phyloP scores from a whole-genome alignment of 2,888 invertebrate species.

The Conistra vaccinii region DNA sequence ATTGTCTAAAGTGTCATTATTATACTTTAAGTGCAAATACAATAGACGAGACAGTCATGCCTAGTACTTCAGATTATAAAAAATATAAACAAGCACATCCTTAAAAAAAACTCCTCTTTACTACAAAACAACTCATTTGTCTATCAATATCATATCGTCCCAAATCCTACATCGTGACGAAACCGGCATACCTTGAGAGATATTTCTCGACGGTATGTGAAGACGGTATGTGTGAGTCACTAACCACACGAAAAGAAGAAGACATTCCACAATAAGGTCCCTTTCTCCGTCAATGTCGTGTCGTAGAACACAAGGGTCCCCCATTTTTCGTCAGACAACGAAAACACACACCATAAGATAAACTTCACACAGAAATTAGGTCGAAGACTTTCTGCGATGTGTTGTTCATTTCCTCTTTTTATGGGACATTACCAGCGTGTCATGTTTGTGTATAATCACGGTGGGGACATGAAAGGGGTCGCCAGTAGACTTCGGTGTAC shows the following conservation, averaged over 20 bases:
- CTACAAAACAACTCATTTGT: too few species aligned
- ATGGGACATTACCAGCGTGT: slow-evolving; percentile 53
- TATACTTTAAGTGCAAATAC: neutral
- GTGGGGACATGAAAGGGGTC: slow-evolving; percentile 15
- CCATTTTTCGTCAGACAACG: slow-evolving; percentile 41
- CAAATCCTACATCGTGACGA: too few species aligned
- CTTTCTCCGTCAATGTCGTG: neutral
- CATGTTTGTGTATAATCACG: slow-evolving; percentile 24
- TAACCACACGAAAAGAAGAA: too few species aligned
- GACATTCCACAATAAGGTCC: neutral
- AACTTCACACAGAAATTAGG: slow-evolving; percentile 68
- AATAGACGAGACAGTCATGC: neutral
- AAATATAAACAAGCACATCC: neutral
- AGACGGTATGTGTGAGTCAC: too few species aligned
- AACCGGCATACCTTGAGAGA: too few species aligned
- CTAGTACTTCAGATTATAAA: neutral
- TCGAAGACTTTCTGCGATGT: slow-evolving; percentile 64
- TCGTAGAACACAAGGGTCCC: neutral
- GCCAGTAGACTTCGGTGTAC: neutral
- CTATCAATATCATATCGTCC: neutral
- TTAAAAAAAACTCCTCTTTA: too few species aligned
- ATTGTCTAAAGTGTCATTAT: neutral
- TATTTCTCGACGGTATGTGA: too few species aligned
- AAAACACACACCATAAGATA: slow-evolving; percentile 62
- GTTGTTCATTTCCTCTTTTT: slow-evolving; percentile 58